These are phyloP conservation scores for Leptinotarsa undecemlineata DNA, from an alignment of 1,140 invertebrate species.

Conservation along the genomic window DNA sequence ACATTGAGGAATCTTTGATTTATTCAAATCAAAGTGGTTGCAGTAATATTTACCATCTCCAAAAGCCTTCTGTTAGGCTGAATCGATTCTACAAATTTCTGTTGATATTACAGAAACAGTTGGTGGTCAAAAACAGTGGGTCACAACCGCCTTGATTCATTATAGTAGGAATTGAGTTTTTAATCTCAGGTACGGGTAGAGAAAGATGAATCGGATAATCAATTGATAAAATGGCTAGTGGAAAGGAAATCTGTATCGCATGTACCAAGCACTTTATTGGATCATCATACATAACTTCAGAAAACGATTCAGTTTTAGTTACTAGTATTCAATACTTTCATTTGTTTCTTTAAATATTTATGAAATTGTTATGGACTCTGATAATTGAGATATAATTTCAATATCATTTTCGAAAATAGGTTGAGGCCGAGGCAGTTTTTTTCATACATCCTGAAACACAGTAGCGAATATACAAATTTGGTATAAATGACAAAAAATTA, in stretches of 20 bases:
- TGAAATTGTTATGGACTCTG: too few species aligned
- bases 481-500: too few species aligned
- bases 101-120: not conserved
- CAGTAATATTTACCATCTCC: not conserved
- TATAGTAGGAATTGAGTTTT: conserved; percentile 18
- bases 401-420: too few species aligned
- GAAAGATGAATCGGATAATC: conserved; percentile 34
- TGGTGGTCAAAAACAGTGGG: conserved; percentile 22
- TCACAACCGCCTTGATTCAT: conserved; percentile 24
- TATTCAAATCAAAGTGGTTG: conserved; percentile 23
- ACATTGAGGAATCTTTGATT: not conserved
- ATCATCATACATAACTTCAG: not conserved
- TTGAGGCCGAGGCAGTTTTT: too few species aligned
- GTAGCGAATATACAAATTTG: too few species aligned
- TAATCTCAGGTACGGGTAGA: conserved; percentile 50
- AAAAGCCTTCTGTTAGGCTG: too few species aligned
- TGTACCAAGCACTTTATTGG: not conserved
- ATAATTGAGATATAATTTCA: too few species aligned
- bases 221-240: not conserved
- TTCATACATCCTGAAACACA: too few species aligned
- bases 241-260: not conserved
- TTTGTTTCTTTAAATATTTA: too few species aligned
- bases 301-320: not conserved
- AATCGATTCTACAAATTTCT: not conserved
- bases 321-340: too few species aligned